Evolutionary conservation across 2,113 vertebrate genomes (phyloP).

Genomic region (Lutjanus erythropterus): DNA sequence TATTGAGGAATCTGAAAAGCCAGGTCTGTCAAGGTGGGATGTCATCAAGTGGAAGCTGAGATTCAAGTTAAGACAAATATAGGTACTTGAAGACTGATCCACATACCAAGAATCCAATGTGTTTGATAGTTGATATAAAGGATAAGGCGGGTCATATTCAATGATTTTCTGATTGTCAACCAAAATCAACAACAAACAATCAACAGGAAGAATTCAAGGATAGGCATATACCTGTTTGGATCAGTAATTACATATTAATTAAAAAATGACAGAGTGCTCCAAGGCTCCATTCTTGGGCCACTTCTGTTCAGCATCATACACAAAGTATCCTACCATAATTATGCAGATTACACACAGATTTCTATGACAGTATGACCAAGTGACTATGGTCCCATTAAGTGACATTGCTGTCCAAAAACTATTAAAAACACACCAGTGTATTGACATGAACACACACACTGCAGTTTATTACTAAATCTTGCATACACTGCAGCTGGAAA

Average conservation of each 20-base stretch:
- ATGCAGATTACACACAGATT: no score
- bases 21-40: constrained; percentile 20
- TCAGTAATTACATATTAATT: no score
- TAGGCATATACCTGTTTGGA: no score
- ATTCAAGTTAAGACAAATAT: constrained; percentile 5
- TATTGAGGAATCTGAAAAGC: constrained; percentile 58
- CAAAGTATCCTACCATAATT: no score
- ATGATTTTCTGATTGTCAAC: not conserved
- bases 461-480: not conserved
- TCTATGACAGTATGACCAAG: no score
- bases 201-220: no score
- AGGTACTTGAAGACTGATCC: not conserved
- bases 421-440: no score
- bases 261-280: no score
- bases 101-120: not conserved
- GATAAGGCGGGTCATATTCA: not conserved
- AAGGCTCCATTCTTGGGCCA: no score
- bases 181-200: not conserved
- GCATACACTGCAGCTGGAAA: not conserved
- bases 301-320: no score
- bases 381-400: no score
- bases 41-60: constrained; percentile 26
- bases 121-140: not conserved
- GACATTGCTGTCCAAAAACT: not conserved
- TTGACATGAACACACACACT: not conserved